Base-by-base conservation (phyloP, 1,140 invertebrate genomes). In the Aphis gossypii region DNA sequence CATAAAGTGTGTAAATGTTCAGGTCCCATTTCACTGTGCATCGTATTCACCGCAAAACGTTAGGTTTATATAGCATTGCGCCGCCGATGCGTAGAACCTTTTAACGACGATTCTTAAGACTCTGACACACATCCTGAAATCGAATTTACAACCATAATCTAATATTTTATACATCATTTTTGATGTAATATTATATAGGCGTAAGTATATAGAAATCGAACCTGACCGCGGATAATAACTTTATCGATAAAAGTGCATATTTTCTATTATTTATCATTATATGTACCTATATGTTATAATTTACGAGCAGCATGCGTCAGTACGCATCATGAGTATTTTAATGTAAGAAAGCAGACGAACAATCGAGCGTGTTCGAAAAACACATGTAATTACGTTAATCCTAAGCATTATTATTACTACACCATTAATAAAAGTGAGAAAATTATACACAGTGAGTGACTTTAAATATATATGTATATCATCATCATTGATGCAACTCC, bases 351-450 rank as follows among this genome's bases (percentile, higher is more conserved):
- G 38, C 9, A 14, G 23, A 84, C 83, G 83, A 23, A 84, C 83
- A 48, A n/a, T 46, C 86, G 86, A 30, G 25, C 20, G 30, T n/a
- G 46, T 48, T 89, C 87, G n/a, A 38, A 89, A 51, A 46, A 20
- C 48, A 35, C n/a, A 23, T n/a, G 87, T 89, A 89, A 89, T 89
- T 90, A 90, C n/a, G 41, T 38, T 60, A 1, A n/a, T 30, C 35
- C 21, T 38, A 54, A 11, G 35, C 51, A 88, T 60, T 90, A 60
- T 90, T 44, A 90, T 90, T 90, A 90, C 54, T 90, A 90, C 54
- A 38, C 54, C 9, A 90, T 90, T 90, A 90, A 90, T 90, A 90
- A 38, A 60, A 60, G 88, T 60, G 88, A 90, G 88, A 60, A 90
- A 90, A 90, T 90, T 60, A 90, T 23, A 90, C 23, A 90, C 35